Base-by-base conservation (phyloP, 2,797 vertebrate genomes). In the Chrysocyon brachyurus region DNA sequence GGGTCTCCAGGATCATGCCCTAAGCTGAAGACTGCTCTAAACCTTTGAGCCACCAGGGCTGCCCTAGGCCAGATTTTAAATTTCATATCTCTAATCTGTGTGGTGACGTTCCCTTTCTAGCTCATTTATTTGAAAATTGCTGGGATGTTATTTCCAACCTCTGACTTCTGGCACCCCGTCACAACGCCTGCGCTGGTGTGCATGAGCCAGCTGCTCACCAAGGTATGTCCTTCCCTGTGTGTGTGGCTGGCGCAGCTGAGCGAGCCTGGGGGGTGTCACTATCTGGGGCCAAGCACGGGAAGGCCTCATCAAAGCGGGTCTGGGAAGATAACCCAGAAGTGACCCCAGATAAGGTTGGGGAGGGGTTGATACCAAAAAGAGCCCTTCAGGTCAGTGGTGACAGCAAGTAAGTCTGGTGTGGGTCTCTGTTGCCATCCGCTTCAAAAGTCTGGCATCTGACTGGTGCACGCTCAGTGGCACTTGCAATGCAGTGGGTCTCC, bases 151-250 rank as follows among this genome's bases (percentile, higher is more conserved):
- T 99, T 99, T 96, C 99, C 99, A 2, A 99, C 99, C 22, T 99
- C 99, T 2, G 99, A 99, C 98, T 99, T 99, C 98, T 98, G 99
- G 98, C 99, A 99, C 91, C 99, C 99, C 0, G 99, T 99, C 26
- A 99, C 99, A n/a, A 99, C 99, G 14, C 99, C 99, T 3, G 99
- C 99, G 0, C 98, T 99, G 96, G 96, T 99, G 9, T 99, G 99
- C 97, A 99, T 99, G 99, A 99, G 99, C 98, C 99, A 99, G 98
- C 97, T 99, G 4, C 99, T 99, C 92, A 99, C 99, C 1, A 99
- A 99, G 99, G 99, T 99, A 96, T 16, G 98, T 97, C 54, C 7
- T 2, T 17, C 64, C 6, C 17, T 31, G 31, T 16, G 15, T 15
- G 6, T 15, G 54, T 68, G 64, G 31, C 64, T 0, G 3, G 21